phyloP scores from a whole-genome alignment of 1,140 invertebrate genomes.

The Lasaia peninsularis region DNA sequence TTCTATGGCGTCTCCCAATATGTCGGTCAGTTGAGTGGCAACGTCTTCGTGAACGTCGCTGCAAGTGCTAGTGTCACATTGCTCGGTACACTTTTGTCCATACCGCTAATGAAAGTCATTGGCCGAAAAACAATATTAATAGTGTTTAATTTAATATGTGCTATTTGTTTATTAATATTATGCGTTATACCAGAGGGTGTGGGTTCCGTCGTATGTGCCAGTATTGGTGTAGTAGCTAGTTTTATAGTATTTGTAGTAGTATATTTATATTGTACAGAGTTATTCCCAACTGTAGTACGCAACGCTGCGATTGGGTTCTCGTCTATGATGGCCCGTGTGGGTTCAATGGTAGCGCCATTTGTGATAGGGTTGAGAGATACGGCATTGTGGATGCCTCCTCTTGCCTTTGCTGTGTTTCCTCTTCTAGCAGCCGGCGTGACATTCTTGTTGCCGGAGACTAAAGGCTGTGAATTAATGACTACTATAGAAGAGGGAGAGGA shows the following conservation, averaged over 20 bases:
- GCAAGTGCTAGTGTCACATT: constrained; percentile 81
- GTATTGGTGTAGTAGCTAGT: constrained; percentile 83
- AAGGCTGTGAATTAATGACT: constrained; percentile 84
- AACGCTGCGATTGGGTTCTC: constrained; percentile 83
- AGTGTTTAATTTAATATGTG: constrained; percentile 77
- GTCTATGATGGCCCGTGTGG: constrained; percentile 83
- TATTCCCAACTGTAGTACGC: constrained; percentile 83
- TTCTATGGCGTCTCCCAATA: constrained; percentile 88
- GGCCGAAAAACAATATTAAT: constrained; percentile 80
- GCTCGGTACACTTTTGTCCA: constrained; percentile 80
- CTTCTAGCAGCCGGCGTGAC: constrained; percentile 81
- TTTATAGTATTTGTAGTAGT: constrained; percentile 82
- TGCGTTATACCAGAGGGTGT: constrained; percentile 69
- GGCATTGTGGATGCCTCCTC: constrained; percentile 80
- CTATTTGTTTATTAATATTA: constrained; percentile 78
- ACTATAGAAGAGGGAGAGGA: constrained; percentile 87
- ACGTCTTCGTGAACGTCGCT: constrained; percentile 86
- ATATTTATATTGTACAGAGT: constrained; percentile 83
- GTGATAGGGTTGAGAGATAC: constrained; percentile 73
- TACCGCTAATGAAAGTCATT: constrained; percentile 80
- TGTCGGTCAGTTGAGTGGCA: constrained; percentile 82
- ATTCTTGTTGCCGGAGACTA: constrained; percentile 86
- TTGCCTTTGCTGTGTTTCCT: constrained; percentile 82
- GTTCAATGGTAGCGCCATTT: constrained; percentile 83
- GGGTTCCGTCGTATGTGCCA: constrained; percentile 77